Base-by-base conservation (phyloP, 1,140 invertebrate genomes). In the Oncopeltus fasciatus region DNA sequence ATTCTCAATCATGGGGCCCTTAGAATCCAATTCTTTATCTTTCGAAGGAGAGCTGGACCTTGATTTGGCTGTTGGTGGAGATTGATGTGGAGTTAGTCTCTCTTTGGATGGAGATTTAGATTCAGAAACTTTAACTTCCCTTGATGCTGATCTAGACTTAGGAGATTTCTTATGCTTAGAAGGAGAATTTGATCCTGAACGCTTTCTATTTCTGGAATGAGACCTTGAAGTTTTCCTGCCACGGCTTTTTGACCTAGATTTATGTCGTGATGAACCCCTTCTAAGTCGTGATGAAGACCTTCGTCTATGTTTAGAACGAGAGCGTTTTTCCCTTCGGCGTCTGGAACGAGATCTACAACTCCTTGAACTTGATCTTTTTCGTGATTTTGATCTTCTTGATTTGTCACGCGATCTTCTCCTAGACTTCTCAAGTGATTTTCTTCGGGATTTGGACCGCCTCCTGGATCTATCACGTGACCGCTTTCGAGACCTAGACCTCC, bases 391-490 rank as follows among this genome's bases (percentile, higher is more conserved):
- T 47, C 38, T 28, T 33, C 57, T 65, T 56, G 43, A 64, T 28
- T 59, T 63, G 67, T 68, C 62, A 43, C 18, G 31, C 24, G n/a
- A n/a, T n/a, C n/a, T n/a, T n/a, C n/a, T n/a, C n/a, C n/a, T n/a
- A n/a, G n/a, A 64, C 60, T 70, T 72, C 47, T 74, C 74, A 44
- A 70, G 72, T 38, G 71, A 70, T n/a, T 70, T 73, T n/a, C n/a
- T n/a, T n/a, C n/a, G n/a, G n/a, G n/a, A n/a, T n/a, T n/a, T n/a
- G n/a, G n/a, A n/a, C 51, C 21, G 43, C 59, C 9, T 24, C 28
- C 60, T 53, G 2, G 49, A 53, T 18, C 44, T 47, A 11, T 5
- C 5, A 38, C 31, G 14, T 8, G 46, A 38, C 14, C 31, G 5
- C 60, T 57, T 47, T 29, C 44, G 28, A 14, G 33, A 73, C 72